Conservation (phyloP, 1,140 invertebrate species). For the Pogonomyrmex californicus region DNA sequence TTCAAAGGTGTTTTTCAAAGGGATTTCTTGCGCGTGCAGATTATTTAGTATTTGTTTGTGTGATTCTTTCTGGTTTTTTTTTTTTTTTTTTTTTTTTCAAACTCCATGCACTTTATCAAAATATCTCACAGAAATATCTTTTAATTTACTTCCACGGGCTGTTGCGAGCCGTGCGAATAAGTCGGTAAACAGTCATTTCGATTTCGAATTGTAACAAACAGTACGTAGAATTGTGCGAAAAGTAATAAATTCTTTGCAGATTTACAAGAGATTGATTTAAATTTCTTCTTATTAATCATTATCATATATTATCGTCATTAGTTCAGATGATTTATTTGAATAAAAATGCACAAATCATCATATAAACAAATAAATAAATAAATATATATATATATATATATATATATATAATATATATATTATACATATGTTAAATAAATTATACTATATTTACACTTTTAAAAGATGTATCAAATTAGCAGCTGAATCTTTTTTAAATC, state of each 20-base stretch:
- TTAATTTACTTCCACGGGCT: constrained; percentile 20
- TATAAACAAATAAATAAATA: background rate
- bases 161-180: background rate
- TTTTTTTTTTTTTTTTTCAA: background rate
- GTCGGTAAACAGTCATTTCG: background rate
- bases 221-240: background rate
- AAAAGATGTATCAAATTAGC: background rate
- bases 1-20: background rate
- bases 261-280: background rate
- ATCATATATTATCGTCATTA: background rate
- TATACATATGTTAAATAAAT: background rate
- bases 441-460: background rate
- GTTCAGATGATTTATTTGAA: background rate
- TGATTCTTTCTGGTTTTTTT: background rate
- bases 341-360: background rate
- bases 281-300: constrained; percentile 4
- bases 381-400: background rate
- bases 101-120: background rate
- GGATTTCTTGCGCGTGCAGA: background rate
- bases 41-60: background rate
- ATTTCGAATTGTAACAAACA: constrained; percentile 11
- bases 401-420: no score
- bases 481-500: background rate
- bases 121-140: constrained; percentile 16
- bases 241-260: constrained; percentile 16